phyloP scores from a whole-genome alignment of 2,113 vertebrate species.

The Rousettus leschenaultii region DNA sequence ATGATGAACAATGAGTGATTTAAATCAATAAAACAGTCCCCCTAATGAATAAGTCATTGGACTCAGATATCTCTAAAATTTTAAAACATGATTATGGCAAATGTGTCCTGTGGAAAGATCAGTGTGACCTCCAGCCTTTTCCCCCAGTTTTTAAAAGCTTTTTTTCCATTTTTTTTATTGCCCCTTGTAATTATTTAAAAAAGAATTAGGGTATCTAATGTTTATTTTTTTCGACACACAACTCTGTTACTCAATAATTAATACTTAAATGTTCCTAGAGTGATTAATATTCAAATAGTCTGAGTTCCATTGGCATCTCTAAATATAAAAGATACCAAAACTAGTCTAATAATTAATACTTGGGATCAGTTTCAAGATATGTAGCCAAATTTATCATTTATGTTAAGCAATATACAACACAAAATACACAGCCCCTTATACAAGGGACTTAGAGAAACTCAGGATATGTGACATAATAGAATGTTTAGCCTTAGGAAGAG shows the following conservation, averaged over 20 bases:
- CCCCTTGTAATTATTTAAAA: not conserved
- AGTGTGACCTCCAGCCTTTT: not conserved
- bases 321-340: not conserved
- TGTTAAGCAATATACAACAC: not conserved
- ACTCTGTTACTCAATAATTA: not conserved
- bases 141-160: not conserved
- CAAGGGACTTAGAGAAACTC: not conserved
- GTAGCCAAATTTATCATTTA: not conserved
- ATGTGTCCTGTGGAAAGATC: not conserved
- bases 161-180: not conserved
- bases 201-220: not conserved
- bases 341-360: not conserved
- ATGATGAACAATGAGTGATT: not conserved
- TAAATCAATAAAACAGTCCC: too few relatives aligned
- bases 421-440: not conserved
- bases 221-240: not conserved
- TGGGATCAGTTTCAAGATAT: not conserved
- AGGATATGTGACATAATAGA: not conserved
- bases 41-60: too few relatives aligned
- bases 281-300: conserved; percentile 18
- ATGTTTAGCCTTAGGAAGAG: not conserved
- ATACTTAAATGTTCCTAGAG: not conserved
- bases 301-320: not conserved
- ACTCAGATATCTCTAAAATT: not conserved
- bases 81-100: not conserved